These are phyloP conservation scores for Deroplatys truncata DNA, from an alignment of 2,888 invertebrate genomes.

Conservation along the genomic window DNA sequence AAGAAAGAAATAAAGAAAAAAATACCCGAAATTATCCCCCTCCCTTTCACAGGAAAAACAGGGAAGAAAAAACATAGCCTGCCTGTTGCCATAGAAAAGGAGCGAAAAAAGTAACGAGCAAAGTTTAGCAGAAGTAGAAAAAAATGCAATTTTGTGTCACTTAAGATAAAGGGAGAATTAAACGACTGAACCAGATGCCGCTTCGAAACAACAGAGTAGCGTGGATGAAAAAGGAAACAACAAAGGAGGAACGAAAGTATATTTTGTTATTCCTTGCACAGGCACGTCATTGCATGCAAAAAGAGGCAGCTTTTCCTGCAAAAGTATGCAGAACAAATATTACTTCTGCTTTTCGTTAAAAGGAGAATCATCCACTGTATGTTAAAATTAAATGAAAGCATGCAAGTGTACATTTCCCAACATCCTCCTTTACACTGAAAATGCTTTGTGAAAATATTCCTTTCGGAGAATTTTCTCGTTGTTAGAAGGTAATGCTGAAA, in stretches of 20 bases:
- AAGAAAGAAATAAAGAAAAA: background rate
- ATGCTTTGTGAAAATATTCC: no score
- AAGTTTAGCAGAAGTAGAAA: background rate
- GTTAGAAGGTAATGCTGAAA: no score
- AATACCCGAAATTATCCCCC: background rate
- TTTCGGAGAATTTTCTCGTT: no score
- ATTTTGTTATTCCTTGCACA: background rate
- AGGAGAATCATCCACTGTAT: background rate
- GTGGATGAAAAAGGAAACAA: background rate
- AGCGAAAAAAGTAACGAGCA: background rate
- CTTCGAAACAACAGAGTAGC: background rate
- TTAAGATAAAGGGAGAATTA: slow-evolving; percentile 13
- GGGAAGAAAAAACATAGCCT: background rate
- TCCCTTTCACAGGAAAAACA: background rate
- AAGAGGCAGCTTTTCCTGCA: background rate
- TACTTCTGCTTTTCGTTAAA: background rate
- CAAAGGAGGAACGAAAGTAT: background rate
- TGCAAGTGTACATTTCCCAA: background rate
- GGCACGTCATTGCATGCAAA: background rate
- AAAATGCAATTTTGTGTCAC: slow-evolving; percentile 8
- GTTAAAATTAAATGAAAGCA: background rate
- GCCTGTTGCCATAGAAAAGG: background rate
- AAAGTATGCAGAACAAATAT: background rate
- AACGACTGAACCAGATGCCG: slow-evolving; percentile 3
- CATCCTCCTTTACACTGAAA: no score